phyloP scores from a whole-genome alignment of 2,888 invertebrate genomes.

The Ophioninae sp. region DNA sequence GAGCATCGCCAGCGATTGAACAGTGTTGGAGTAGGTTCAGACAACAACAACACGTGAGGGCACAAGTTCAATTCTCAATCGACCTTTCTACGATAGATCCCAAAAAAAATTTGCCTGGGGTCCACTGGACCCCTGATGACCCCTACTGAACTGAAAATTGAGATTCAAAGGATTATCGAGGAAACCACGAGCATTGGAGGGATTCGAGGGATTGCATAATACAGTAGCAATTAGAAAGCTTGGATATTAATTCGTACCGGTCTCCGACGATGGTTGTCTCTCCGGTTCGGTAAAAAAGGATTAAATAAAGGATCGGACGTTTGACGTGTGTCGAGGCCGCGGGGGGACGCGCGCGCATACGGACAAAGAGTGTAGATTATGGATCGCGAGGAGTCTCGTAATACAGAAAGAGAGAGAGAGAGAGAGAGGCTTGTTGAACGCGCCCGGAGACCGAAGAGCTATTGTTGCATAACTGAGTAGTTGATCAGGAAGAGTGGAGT shows the following conservation, averaged over 20 bases:
- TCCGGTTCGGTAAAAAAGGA: constrained; percentile 66
- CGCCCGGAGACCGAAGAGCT: constrained; percentile 60
- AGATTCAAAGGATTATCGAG: not conserved
- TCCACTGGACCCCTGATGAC: no score
- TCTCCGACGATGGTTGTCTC: constrained; percentile 69
- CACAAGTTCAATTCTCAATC: no score
- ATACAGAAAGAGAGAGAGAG: no score
- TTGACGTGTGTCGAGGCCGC: constrained; percentile 31
- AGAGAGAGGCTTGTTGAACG: constrained; percentile 24
- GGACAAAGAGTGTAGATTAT: constrained; percentile 67
- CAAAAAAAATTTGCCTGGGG: no score
- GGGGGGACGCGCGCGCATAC: not conserved
- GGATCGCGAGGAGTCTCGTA: constrained; percentile 61
- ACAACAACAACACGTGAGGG: no score
- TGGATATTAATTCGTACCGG: constrained; percentile 71
- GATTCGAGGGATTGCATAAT: constrained; percentile 38
- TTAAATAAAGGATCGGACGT: constrained; percentile 73
- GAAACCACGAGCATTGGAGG: not conserved
- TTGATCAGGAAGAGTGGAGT: constrained; percentile 75
- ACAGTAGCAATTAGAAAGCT: constrained; percentile 43
- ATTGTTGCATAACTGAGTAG: constrained; percentile 78
- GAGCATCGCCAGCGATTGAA: no score
- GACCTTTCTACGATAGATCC: no score
- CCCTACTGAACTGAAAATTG: not conserved
- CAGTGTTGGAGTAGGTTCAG: no score